Evolutionary conservation across 2,797 vertebrate species (phyloP).

Genomic region (Tamandua tetradactyla): DNA sequence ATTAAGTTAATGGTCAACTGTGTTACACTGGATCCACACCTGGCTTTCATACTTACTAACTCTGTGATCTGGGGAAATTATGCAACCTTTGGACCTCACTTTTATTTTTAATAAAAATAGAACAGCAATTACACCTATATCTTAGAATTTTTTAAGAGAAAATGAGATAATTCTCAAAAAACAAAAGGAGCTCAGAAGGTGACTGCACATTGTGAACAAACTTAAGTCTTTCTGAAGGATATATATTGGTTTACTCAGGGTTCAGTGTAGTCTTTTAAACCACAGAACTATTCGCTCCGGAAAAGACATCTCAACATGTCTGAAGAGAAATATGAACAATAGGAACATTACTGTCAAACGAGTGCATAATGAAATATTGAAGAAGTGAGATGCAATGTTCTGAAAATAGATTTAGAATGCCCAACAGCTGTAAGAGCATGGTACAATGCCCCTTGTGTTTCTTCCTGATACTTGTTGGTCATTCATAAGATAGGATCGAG

Average conservation of each 20-base stretch:
- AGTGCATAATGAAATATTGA: neutral
- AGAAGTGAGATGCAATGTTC: neutral
- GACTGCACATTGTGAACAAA: neutral
- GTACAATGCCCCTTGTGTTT: neutral
- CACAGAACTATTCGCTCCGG: neutral
- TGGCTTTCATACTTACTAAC: neutral
- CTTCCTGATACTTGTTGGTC: neutral
- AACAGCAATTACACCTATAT: neutral
- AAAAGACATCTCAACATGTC: neutral
- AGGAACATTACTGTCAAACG: neutral
- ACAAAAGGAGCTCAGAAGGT: neutral
- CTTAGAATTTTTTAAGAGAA: neutral
- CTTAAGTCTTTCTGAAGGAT: neutral
- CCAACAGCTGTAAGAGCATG: neutral
- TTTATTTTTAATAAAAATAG: neutral
- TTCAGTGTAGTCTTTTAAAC: neutral
- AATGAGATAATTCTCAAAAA: neutral
- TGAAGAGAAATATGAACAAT: neutral
- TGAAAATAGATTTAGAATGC: neutral
- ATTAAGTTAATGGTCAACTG: neutral
- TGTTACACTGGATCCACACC: accelerated
- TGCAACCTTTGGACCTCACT: neutral
- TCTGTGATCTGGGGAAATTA: neutral
- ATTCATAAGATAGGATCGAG: neutral
- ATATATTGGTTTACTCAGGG: neutral